Base-by-base conservation (phyloP, 2,888 invertebrate genomes). In the Masnerella sp. region DNA sequence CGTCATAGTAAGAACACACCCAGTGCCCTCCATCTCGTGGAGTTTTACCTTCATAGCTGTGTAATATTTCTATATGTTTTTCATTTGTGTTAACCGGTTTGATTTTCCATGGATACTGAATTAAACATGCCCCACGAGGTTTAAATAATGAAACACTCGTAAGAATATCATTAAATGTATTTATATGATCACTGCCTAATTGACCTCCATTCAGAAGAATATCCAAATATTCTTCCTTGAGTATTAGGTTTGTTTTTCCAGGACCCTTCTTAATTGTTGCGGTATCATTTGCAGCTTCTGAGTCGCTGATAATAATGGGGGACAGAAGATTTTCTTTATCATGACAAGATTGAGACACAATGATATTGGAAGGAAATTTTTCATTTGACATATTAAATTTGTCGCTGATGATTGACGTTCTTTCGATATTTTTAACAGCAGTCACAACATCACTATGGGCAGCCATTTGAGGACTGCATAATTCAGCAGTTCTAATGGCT, bases 1-100 rank as follows among this genome's bases (percentile, higher is more conserved):
- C 40, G 20, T 40, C 40, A 40, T 18, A 40, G 9, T 18, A 40
- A 25, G 12, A 12, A 12, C 43, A 43, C 11, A 43, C 43, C 43
- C 25, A 43, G 14, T 43, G 43, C 11, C 43, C 43, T 12, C 43
- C 3, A 17, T 43, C 7, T 12, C 8, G 3, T 14, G 25, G 7
- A 2, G 18, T n/a, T n/a, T n/a, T 40, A 18, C 18, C 18, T 1
- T 40, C n/a, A 20, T 12, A 12, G 25, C 43, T 43, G 12, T 8
- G 12, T 22, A 43, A 7, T 0, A 25, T 12, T 12, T 43, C 43
- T 40, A 40, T 40, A n/a, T 40, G 40, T n/a, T 18, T 40, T 9
- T 40, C 18, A 18, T 14, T 36, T 14, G 5, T 36, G 4, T 11
- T 14, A 5, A 36, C 14, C 2, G 36, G 14, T 12, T 36, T 36